phyloP scores from a whole-genome alignment of 2,797 vertebrate species.

The Microhierax caerulescens region DNA sequence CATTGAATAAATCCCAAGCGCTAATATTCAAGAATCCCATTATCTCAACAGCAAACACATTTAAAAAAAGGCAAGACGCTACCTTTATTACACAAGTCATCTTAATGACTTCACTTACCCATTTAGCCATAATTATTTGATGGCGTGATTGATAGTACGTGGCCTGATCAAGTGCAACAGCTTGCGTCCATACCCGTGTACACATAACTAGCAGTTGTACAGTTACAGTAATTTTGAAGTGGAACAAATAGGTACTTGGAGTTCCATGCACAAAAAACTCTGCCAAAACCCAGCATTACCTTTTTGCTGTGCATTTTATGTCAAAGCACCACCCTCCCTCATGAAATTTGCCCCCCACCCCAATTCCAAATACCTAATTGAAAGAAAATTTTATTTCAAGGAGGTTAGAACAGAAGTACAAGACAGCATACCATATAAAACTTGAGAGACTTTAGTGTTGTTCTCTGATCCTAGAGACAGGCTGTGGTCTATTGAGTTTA shows the following conservation, averaged over 20 bases:
- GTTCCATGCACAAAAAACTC: background rate
- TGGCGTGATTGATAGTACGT: accelerated
- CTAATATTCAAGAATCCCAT: background rate
- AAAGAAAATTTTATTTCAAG: background rate
- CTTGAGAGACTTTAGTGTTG: background rate
- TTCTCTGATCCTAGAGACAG: background rate
- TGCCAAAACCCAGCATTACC: too few species aligned
- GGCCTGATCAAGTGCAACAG: too few species aligned
- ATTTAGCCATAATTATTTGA: background rate
- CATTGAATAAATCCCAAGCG: background rate
- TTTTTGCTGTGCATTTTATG: background rate
- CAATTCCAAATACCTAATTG: background rate
- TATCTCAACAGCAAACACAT: background rate
- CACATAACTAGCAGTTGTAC: accelerated
- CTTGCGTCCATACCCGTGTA: accelerated
- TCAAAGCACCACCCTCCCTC: too few species aligned
- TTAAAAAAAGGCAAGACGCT: background rate
- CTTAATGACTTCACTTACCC: background rate
- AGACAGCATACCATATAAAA: background rate
- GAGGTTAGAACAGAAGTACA: background rate
- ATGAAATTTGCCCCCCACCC: background rate
- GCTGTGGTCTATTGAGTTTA: background rate
- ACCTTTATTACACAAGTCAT: background rate
- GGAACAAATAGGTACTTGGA: accelerated
- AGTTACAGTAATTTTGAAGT: accelerated